Base-by-base conservation (phyloP, 1,140 invertebrate genomes). In the Platyura marginata region DNA sequence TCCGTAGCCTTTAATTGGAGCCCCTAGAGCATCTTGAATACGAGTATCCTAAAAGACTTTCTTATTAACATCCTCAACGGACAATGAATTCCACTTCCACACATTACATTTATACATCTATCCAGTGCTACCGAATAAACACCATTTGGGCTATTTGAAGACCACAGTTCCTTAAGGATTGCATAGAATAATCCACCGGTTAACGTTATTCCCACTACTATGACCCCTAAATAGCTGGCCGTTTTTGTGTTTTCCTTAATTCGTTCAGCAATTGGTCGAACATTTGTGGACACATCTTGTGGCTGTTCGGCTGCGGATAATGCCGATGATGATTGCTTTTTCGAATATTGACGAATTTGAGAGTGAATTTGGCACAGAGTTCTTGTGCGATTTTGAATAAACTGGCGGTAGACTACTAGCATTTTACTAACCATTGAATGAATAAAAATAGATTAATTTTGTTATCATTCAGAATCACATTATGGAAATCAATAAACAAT, bases 201-300 rank as follows among this genome's bases (percentile, higher is more conserved):
- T 1, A 89, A 69, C 19, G 77, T 79, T 35, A 88, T 52, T 15
- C 87, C 86, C 23, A 72, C 57, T 22, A 89, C 44, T 42, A 91
- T 85, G n/a, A 92, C 72, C 10, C 74, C 75, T 46, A 79, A 69
- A 51, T 90, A 89, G 37, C 79, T 81, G 29, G 71, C 77, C 48
- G 85, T 88, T 59, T 88, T 87, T 20, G 81, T 81, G 22, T 80
- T 82, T 64, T 90, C 82, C 64, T 87, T 90, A 2, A 90, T 83
- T 72, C 75, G 77, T 53, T 77, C 73, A 21, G 72, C 72, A 6
- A 77, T 49, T 18, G 74, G 72, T 42, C 68, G 65, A 2, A 77
- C 75, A 62, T 77, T 69, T 6, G 69, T 72, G 19, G 69, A 70
- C 3, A 73, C 56, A 13, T 40, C 38, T 13, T 6, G 2, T 22